These are phyloP conservation scores for Cabera pusaria DNA, from an alignment of 2,888 invertebrate species.

Conservation along the genomic window DNA sequence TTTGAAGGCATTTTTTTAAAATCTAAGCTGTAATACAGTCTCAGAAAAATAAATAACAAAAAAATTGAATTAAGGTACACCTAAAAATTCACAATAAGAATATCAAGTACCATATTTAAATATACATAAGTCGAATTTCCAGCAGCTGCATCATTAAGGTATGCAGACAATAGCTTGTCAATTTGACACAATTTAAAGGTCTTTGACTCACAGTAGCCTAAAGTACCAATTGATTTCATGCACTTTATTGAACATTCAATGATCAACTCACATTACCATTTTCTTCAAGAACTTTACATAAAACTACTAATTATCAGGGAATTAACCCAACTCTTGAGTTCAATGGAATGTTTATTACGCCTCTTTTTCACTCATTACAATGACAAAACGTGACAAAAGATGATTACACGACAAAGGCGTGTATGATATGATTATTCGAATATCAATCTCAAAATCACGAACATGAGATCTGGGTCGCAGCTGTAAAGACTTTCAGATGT, in stretches of 20 bases:
- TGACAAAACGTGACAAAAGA: conserved; percentile 17
- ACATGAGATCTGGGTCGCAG: conserved; percentile 28
- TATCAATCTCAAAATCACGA: conserved; percentile 1
- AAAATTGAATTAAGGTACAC: too few relatives aligned
- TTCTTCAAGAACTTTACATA: conserved; percentile 18
- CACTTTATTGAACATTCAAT: too few relatives aligned
- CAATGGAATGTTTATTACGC: conserved; percentile 11
- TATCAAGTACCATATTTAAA: too few relatives aligned
- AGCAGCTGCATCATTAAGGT: too few relatives aligned
- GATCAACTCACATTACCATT: conserved; percentile 9
- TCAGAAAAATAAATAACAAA: too few relatives aligned
- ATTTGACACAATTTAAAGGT: conserved; percentile 7
- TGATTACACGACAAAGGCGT: conserved; percentile 1
- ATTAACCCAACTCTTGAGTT: conserved; percentile 23
- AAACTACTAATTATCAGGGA: conserved; percentile 17
- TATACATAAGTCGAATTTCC: too few relatives aligned
- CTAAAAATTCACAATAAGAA: too few relatives aligned
- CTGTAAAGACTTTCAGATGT: conserved; percentile 18
- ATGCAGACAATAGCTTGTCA: too few relatives aligned
- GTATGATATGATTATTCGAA: conserved; percentile 1
- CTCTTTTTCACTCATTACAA: conserved; percentile 12
- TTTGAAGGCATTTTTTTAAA: too few relatives aligned
- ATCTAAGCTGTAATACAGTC: too few relatives aligned
- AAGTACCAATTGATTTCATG: too few relatives aligned
- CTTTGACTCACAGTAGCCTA: conserved; percentile 7